These are phyloP conservation scores for Ruditapes philippinarum DNA, from an alignment of 1,140 invertebrate species.

Conservation along the genomic window DNA sequence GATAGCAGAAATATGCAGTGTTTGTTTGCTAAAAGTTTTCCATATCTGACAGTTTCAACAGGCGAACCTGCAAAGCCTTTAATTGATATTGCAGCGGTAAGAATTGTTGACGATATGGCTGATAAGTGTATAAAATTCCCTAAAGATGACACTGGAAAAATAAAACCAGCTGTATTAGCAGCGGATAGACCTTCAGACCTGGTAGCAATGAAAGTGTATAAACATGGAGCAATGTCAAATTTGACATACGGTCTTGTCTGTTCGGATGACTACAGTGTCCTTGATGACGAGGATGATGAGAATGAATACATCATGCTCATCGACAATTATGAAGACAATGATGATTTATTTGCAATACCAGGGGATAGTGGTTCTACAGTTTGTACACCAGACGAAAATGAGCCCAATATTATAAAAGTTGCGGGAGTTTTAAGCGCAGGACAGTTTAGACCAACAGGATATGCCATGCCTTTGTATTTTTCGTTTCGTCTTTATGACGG, in stretches of 20 bases:
- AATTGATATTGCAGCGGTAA: slow-evolving; percentile 1
- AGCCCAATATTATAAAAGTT: not conserved
- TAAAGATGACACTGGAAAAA: not conserved
- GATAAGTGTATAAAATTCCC: not conserved
- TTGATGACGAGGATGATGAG: not conserved
- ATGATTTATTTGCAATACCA: not conserved
- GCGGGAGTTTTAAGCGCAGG: not conserved
- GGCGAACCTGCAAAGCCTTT: not conserved
- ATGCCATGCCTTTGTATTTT: not conserved
- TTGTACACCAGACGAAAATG: not conserved
- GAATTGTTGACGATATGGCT: not conserved
- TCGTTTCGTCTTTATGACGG: not conserved
- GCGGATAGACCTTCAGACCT: not conserved
- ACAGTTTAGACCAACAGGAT: not conserved
- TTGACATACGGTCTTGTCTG: not conserved
- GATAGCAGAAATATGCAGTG: too few species aligned
- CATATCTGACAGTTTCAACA: not conserved
- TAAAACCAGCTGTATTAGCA: not conserved
- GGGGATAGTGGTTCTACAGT: not conserved
- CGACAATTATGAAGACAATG: not conserved
- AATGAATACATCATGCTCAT: not conserved
- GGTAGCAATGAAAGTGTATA: not conserved
- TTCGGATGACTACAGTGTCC: not conserved
- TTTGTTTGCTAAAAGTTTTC: not conserved
- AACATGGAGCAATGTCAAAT: not conserved